Evolutionary conservation across 1,140 invertebrate genomes (phyloP).

Genomic region (Scaptomyza graminum): DNA sequence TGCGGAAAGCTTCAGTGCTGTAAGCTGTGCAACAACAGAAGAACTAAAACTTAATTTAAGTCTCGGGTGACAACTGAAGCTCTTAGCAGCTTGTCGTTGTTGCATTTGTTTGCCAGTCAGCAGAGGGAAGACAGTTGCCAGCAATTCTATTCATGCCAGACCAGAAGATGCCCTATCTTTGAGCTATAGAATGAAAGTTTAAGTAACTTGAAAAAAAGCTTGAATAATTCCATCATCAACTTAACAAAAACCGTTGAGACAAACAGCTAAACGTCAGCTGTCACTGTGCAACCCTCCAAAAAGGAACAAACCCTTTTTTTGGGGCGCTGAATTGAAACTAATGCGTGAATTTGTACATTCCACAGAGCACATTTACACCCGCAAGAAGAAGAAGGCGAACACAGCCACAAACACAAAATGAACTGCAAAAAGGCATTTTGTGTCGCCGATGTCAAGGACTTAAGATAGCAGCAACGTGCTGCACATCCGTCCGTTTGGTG

Average conservation of each 20-base stretch:
- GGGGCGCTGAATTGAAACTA: conserved; percentile 24
- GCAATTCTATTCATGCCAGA: no score
- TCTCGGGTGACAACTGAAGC: conserved; percentile 26
- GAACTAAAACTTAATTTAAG: conserved; percentile 35
- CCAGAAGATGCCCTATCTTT: background rate
- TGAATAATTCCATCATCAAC: background rate
- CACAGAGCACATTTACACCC: conserved; percentile 9
- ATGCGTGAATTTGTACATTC: conserved; percentile 51
- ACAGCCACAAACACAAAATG: conserved; percentile 14
- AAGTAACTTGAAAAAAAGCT: no score
- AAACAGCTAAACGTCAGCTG: background rate
- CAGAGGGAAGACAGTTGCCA: background rate
- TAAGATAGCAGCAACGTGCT: conserved; percentile 30
- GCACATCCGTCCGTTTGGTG: conserved; percentile 2
- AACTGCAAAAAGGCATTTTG: conserved; percentile 21
- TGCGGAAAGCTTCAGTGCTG: background rate
- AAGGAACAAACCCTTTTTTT: background rate
- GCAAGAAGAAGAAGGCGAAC: background rate
- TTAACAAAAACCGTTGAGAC: background rate
- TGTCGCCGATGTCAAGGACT: conserved; percentile 30
- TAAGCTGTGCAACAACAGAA: conserved; percentile 15
- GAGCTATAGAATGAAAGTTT: no score
- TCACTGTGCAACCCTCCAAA: conserved; percentile 4
- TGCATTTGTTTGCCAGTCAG: conserved; percentile 20
- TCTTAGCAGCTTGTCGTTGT: conserved; percentile 24